Evolutionary conservation across 2,797 vertebrate genomes (phyloP), one percentile per base, ranked within the genome.

Genomic region (Notolabrus celidotus): DNA sequence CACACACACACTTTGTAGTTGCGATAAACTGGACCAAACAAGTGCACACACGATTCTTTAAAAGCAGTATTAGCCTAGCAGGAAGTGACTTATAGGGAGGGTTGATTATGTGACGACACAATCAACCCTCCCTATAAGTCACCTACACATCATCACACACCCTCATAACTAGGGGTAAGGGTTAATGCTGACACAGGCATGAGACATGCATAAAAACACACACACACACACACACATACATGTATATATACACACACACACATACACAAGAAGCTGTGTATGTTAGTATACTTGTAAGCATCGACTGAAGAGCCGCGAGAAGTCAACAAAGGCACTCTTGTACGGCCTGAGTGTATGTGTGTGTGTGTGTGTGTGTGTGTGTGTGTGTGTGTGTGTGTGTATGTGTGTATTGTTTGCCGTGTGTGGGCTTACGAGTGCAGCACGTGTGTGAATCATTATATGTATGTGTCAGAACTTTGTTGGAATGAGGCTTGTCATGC

Each of bases 291-390:
- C 86, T 89, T 58, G 77, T 84, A 72, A 76, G 78, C 69, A 61
- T 67, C 86, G 79, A 85, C 80, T 63, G 76, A 85, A 86, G 72
- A 83, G 69, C 83, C 66, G 77, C 87, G 86, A 83, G 70, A 76
- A 65, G 70, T 83, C 84, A 87, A 94, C 93, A 95, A 94, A 89
- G 92, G 68, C 86, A 31, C 81, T 92, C 88, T 93, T 95, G 92
- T 92, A 42, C 50, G 56, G 62, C 72, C 65, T 53, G 39, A 67
- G 63, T 75, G 43, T 63, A 17, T 31, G 42, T 71, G 68, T 64
- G 74, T 53, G 67, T 58, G 75, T 47, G 53, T 59, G 57, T 82
- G 77, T 88, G 88, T 90, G 90, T 90, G 89, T 47, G 53, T 75
- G 46, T 77, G 66, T 68, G 42, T 7, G n/a, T 25, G 11, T 41